Evolutionary conservation across 2,113 vertebrate genomes (phyloP).

Genomic region (Leucoraja erinaceus): DNA sequence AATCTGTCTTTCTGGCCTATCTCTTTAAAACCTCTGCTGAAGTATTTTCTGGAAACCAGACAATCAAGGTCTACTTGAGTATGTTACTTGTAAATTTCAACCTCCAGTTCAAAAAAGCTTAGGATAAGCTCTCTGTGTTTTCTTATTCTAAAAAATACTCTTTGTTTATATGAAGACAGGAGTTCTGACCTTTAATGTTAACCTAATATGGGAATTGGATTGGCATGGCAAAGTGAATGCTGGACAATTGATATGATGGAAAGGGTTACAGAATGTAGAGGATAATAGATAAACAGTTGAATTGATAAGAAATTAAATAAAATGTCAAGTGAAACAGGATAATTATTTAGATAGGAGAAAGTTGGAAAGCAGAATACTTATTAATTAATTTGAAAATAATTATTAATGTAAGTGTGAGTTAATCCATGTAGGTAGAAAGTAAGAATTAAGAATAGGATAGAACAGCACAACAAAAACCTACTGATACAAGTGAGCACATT

Average conservation of each 20-base stretch:
- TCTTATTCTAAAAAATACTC: neutral
- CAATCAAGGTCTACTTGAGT: neutral
- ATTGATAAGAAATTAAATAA: neutral
- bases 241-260: neutral
- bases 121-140: neutral
- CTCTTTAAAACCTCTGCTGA: neutral
- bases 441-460: neutral
- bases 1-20: neutral
- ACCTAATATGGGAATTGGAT: neutral
- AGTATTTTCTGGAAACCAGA: neutral
- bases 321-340: too few species aligned
- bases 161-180: neutral
- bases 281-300: neutral
- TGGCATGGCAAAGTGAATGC: neutral
- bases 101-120: neutral
- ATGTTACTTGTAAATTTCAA: neutral
- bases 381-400: neutral
- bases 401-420: neutral
- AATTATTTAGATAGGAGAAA: neutral
- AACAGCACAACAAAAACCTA: neutral
- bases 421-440: neutral
- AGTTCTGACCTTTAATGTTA: neutral
- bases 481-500: neutral
- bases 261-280: neutral
- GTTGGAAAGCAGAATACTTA: neutral